Base-by-base conservation (phyloP, 2,888 invertebrate genomes). In the Omphaloscelis lunosa region DNA sequence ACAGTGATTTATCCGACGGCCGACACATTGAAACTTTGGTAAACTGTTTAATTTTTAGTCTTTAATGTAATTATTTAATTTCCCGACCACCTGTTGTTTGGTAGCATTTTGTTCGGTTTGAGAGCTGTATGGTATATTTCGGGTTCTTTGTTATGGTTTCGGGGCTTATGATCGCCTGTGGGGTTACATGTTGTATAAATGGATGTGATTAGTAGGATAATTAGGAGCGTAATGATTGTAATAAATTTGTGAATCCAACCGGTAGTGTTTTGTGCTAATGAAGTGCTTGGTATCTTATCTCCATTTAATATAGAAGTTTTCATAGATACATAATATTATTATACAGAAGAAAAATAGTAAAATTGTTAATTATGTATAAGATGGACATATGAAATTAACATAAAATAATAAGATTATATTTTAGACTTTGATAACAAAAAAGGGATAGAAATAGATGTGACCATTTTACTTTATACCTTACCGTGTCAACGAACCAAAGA, bases 1-100 rank as follows among this genome's bases (percentile, higher is more conserved):
- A 87, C 90, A 86, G 86, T 85, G 86, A 89, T 91, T 89, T 82
- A 89, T 81, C 84, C 81, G 82, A 87, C 88, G 86, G 88, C 77
- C 74, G 81, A 77, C 83, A 82, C 88, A 92, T 92, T 91, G 90
- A 91, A 93, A 93, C 91, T 92, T 92, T 65, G 82, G 58, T 77
- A 79, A 81, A 85, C 87, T 90, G 88, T 90, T 91, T 89, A 88
- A 92, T 91, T 91, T 91, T 92, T 90, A 85, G 82, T 86, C 67
- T 79, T 82, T 84, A 79, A 82, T 84, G 80, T 86, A 86, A 84
- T 84, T 86, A 84, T 84, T 86, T 84, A 84, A 84, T 84, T 86
- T 75, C 53, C 72, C 65, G 34, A 41, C 74, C 84, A 84, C 84
- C 84, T 84, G 84, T 84, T 84, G 84, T 86, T 74, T 71, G 39